A percentile compares a stretch with the other conserved stretches of the same genome.
Evolutionary conservation across 2,113 vertebrate genomes (phyloP).

Genomic region (Andinoacara biseriatus): DNA sequence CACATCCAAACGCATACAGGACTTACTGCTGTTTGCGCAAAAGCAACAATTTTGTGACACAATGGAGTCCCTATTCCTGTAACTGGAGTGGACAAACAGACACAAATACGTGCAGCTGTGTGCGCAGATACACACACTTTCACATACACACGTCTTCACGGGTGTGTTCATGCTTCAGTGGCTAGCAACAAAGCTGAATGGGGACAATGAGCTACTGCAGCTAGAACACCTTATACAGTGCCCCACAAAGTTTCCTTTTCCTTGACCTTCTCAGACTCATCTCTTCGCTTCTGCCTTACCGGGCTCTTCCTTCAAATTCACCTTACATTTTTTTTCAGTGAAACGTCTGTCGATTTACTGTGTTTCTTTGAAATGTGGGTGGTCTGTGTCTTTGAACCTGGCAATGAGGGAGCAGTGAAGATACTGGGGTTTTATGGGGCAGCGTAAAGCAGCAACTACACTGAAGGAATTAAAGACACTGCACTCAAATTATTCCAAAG

Average conservation of each 20-base stretch:
- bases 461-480: not conserved
- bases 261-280: slow-evolving; percentile 34
- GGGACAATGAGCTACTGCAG: slow-evolving; percentile 70
- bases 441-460: slow-evolving; percentile 24
- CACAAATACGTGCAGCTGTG: slow-evolving; percentile 31
- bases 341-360: slow-evolving; percentile 1
- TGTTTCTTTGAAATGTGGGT: slow-evolving; percentile 38
- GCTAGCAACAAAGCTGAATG: slow-evolving; percentile 73
- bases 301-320: slow-evolving; percentile 6
- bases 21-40: slow-evolving; percentile 16
- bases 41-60: slow-evolving; percentile 40
- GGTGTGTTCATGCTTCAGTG: slow-evolving; percentile 69
- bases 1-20: slow-evolving; percentile 18
- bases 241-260: slow-evolving; percentile 45
- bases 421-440: slow-evolving; percentile 29
- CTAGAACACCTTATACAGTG: slow-evolving; percentile 62
- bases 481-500: slow-evolving; percentile 6
- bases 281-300: slow-evolving; percentile 6
- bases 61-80: slow-evolving; percentile 25
- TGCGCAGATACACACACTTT: not conserved
- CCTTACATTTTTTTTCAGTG: not conserved
- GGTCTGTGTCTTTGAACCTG: slow-evolving; percentile 56
- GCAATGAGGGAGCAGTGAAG: slow-evolving; percentile 36
- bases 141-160: slow-evolving; percentile 55
- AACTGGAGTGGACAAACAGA: slow-evolving; percentile 33